These are phyloP conservation scores for Vanessa atalanta DNA, from an alignment of 1,140 invertebrate species.

Conservation along the genomic window DNA sequence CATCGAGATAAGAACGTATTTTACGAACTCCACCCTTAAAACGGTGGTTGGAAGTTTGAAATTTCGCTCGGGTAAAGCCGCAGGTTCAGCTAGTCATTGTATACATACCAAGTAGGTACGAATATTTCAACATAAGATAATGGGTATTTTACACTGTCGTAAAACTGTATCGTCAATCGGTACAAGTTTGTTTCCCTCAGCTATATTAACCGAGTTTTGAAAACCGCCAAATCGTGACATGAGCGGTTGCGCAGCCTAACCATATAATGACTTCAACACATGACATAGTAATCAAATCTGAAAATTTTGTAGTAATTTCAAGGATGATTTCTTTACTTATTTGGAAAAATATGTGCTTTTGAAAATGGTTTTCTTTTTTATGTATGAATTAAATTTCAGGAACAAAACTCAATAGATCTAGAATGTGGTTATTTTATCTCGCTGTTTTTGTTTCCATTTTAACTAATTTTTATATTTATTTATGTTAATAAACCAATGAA, in stretches of 20 bases:
- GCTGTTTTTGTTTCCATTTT: no score
- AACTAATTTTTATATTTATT: no score
- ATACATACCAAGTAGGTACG: background rate
- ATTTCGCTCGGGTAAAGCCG: no score
- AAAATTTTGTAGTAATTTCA: background rate
- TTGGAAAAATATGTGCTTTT: background rate
- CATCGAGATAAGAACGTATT: no score
- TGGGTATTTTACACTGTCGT: slow-evolving; percentile 20
- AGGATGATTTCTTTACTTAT: background rate
- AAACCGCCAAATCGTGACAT: slow-evolving; percentile 47
- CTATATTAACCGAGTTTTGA: slow-evolving; percentile 39
- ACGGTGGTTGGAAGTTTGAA: no score
- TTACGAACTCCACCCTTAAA: no score
- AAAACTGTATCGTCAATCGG: slow-evolving; percentile 23
- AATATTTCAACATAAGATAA: slow-evolving; percentile 22
- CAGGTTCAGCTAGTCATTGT: no score
- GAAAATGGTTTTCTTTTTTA: background rate
- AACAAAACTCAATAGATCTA: no score
- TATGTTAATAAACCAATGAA: no score
- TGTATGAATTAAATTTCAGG: no score
- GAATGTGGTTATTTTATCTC: no score
- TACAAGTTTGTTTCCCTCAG: slow-evolving; percentile 24
- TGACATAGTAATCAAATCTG: slow-evolving; percentile 9
- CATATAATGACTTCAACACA: slow-evolving; percentile 24
- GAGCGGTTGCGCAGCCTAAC: slow-evolving; percentile 33